Base-by-base conservation (phyloP, 2,113 vertebrate genomes). In the Ptilonorhynchus violaceus region DNA sequence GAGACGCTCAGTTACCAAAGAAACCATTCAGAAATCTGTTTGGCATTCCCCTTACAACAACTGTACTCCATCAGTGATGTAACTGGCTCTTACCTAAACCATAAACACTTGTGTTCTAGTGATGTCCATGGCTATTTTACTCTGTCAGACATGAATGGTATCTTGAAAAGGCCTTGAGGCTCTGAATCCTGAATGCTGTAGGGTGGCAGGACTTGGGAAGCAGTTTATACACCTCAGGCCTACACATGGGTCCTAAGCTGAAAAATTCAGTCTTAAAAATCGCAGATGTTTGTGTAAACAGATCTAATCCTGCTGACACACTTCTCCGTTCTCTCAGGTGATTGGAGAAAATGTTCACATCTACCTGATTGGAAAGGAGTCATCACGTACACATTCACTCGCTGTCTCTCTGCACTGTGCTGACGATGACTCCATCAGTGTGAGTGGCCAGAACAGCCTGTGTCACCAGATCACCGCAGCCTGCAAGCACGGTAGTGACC, bases 391-490 rank as follows among this genome's bases (percentile, higher is more conserved):
- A 2, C 99, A 99, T 87, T 99, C 99, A 0, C 92, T 99, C 12
- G 99, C 99, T 0, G 98, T 99, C 78, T 99, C 99, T 3, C 98
- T 99, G 77, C 99, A 99, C 91, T 99, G 99, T 56, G 99, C 99
- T 5, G 99, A 99, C 75, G 99, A 99, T 3, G 99, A 99, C 70
- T 98, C 98, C 47, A 99, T 99, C 96, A 99, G 98, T 3, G 99
- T 99, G 75, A 99, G 99, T 2, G 99, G 99, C 59, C 99, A 99
- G 96, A 99, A 99, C 98, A 99, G 99, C 94, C 95, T 99, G 90
- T 99, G 99, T 63, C 99, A 99, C 97, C 99, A 99, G 98, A 99
- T 99, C 98, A 99, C 99, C 0, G 99, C 99, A 0, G 99, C 99
- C 93, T 99, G 99, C 98, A 99, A 99, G 96, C 99, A 99, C 0